Evolutionary conservation across 1,140 invertebrate species (phyloP).

Genomic region (Ladona fulva): DNA sequence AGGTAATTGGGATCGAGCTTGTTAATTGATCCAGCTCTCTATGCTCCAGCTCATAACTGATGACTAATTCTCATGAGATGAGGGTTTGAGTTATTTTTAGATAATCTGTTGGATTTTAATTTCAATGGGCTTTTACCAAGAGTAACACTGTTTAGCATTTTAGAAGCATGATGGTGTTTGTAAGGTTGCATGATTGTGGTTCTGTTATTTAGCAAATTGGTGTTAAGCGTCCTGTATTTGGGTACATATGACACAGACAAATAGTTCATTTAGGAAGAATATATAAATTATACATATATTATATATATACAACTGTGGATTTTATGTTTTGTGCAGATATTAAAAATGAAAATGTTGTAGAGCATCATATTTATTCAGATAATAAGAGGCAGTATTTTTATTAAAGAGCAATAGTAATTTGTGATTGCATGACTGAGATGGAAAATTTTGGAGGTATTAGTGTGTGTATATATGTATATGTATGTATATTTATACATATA

Average conservation of each 20-base stretch:
- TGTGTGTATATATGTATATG: no score
- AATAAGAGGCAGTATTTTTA: not conserved
- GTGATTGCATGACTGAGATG: not conserved
- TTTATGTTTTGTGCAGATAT: constrained; percentile 4
- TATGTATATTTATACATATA: no score
- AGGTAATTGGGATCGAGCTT: no score
- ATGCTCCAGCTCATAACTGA: not conserved
- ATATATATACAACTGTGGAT: not conserved
- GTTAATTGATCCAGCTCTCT: not conserved
- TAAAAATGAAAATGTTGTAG: not conserved
- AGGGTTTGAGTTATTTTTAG: constrained; percentile 1
- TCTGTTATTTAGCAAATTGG: not conserved
- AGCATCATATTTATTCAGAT: constrained; percentile 6
- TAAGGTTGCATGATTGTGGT: not conserved
- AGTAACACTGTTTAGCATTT: not conserved
- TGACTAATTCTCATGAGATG: not conserved
- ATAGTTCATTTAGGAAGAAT: not conserved
- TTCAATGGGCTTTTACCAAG: not conserved
- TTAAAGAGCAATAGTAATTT: not conserved
- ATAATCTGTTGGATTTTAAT: not conserved
- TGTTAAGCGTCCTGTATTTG: not conserved
- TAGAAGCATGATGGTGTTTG: not conserved
- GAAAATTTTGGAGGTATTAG: not conserved
- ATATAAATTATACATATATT: not conserved
- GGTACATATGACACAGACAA: not conserved